Percentiles rank a stretch among this genome's conserved stretches.
Evolutionary conservation across 2,113 vertebrate genomes (phyloP).

Genomic region (Muntiacus reevesi): DNA sequence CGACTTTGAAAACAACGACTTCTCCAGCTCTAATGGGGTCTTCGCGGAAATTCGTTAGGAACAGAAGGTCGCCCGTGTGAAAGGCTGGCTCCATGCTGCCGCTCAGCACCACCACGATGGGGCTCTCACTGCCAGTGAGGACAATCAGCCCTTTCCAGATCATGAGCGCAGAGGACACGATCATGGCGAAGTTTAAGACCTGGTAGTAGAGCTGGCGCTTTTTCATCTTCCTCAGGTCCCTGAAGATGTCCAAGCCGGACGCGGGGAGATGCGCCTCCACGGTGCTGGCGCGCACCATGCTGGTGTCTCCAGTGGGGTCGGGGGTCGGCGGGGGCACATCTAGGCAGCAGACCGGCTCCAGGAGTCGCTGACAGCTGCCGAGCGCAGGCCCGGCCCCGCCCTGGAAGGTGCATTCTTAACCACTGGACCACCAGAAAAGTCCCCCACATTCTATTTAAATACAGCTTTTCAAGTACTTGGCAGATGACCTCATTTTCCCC

Average conservation of each 20-base stretch:
- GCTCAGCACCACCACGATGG: constrained; percentile 86
- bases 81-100: constrained; percentile 89
- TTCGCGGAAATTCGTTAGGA: constrained; percentile 85
- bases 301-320: not conserved
- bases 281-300: constrained; percentile 54
- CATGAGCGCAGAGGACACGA: constrained; percentile 86
- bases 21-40: constrained; percentile 86
- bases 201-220: constrained; percentile 87
- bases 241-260: constrained; percentile 80
- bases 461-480: not conserved
- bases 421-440: not conserved
- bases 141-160: constrained; percentile 88
- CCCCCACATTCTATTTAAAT: not conserved
- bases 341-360: not conserved
- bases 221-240: constrained; percentile 85
- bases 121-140: constrained; percentile 84
- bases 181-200: constrained; percentile 87
- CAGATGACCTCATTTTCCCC: not conserved
- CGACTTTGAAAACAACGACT: constrained; percentile 88
- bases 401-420: not conserved
- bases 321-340: not conserved
- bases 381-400: constrained; percentile 47
- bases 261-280: constrained; percentile 31
- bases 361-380: not conserved
- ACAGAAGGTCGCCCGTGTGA: constrained; percentile 85